Conservation (phyloP, 2,888 invertebrate species). For the Leptogaster cylindrica region DNA sequence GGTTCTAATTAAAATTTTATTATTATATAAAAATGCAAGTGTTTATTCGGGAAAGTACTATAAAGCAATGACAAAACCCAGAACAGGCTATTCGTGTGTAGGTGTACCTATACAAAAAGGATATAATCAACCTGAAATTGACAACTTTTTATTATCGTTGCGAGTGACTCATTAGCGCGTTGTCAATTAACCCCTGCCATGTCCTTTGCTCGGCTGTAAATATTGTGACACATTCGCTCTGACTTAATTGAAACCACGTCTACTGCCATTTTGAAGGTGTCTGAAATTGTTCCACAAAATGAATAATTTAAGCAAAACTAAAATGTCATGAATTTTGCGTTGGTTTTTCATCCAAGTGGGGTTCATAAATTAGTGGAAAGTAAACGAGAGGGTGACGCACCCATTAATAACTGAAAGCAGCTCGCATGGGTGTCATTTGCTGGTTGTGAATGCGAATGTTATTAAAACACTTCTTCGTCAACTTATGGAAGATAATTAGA, state of each 20-base stretch:
- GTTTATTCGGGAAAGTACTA: no score
- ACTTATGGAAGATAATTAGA: no score
- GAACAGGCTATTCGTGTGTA: no score
- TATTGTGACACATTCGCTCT: background rate
- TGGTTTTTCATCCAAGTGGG: background rate
- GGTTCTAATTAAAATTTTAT: no score
- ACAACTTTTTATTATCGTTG: background rate
- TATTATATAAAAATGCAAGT: no score
- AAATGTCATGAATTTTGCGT: background rate
- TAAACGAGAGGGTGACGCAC: constrained; percentile 28
- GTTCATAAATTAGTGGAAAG: constrained; percentile 28
- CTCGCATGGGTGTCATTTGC: no score
- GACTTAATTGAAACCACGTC: background rate
- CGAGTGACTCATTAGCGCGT: background rate
- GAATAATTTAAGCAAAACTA: background rate
- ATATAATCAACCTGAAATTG: no score
- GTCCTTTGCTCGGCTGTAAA: background rate
- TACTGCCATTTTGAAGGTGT: background rate
- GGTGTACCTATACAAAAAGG: no score
- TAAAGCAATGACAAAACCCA: no score
- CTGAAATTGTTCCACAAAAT: background rate
- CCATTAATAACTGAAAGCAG: background rate
- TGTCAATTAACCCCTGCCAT: background rate
- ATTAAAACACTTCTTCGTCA: no score
- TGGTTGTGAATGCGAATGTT: no score